These are phyloP conservation scores for Campylomormyrus tamandua DNA, from an alignment of 2,113 vertebrate species.

Conservation along the genomic window DNA sequence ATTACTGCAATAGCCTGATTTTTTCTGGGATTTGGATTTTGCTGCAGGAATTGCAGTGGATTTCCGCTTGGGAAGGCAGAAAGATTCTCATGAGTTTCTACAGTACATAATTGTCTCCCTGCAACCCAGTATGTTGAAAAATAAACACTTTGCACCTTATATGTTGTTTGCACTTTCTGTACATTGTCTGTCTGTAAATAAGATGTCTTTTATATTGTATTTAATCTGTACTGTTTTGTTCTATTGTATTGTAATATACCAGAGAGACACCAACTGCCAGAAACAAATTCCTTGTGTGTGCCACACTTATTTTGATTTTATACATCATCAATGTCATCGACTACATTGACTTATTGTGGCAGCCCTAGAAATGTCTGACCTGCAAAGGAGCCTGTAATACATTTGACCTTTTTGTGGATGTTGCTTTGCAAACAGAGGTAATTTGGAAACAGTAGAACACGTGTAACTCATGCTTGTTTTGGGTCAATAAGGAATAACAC, in stretches of 20 bases:
- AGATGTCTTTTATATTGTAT: no score
- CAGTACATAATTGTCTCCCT: not conserved
- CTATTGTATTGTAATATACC: no score
- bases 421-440: constrained; percentile 93
- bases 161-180: no score
- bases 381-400: constrained; percentile 94
- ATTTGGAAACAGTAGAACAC: not conserved
- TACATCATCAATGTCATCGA: no score
- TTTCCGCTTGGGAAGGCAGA: not conserved
- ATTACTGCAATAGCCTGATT: not conserved
- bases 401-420: constrained; percentile 83
- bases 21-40: not conserved
- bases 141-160: not conserved
- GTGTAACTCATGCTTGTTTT: not conserved
- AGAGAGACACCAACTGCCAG: no score
- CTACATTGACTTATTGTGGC: no score
- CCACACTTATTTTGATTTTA: no score
- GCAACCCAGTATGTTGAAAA: not conserved
- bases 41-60: not conserved
- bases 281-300: no score
- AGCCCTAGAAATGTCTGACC: constrained; percentile 87
- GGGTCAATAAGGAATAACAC: not conserved
- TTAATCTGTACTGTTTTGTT: no score
- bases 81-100: not conserved
- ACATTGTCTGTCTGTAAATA: no score